Evolutionary conservation across 1,140 invertebrate genomes (phyloP).

Genomic region (Habropoda laboriosa): DNA sequence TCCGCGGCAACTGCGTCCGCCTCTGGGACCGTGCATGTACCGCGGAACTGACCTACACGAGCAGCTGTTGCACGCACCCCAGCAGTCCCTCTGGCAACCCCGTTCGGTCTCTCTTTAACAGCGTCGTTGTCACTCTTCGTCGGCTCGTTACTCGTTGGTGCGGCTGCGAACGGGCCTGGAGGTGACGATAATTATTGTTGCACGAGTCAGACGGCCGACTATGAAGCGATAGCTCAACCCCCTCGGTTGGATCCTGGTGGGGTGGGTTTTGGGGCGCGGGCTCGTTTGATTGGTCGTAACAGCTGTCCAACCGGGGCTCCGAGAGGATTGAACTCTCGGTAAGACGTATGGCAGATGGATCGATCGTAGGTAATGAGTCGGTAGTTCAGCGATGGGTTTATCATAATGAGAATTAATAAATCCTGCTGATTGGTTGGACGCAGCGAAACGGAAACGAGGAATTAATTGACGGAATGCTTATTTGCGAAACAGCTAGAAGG

Average conservation of each 20-base stretch:
- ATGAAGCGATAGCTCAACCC: background rate
- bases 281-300: slow-evolving; percentile 9
- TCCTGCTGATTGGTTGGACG: background rate
- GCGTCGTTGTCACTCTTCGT: slow-evolving; percentile 2
- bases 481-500: too few species aligned
- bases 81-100: background rate
- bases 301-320: background rate
- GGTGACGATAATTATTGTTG: slow-evolving; percentile 25
- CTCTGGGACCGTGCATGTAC: background rate
- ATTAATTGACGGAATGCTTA: too few species aligned
- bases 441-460: too few species aligned
- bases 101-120: background rate
- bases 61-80: slow-evolving; percentile 59
- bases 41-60: slow-evolving; percentile 61
- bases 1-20: slow-evolving; percentile 17
- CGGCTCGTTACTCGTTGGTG: background rate
- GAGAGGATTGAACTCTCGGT: background rate
- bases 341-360: background rate
- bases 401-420: background rate
- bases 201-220: background rate
- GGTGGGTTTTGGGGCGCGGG: background rate
- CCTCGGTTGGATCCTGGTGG: background rate
- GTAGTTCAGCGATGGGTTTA: background rate
- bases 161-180: background rate
- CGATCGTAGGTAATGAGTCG: background rate